A percentile compares a stretch with the other conserved stretches of the same genome.
Evolutionary conservation across 2,113 vertebrate species (phyloP).

Genomic region (Dipodomys ordii): DNA sequence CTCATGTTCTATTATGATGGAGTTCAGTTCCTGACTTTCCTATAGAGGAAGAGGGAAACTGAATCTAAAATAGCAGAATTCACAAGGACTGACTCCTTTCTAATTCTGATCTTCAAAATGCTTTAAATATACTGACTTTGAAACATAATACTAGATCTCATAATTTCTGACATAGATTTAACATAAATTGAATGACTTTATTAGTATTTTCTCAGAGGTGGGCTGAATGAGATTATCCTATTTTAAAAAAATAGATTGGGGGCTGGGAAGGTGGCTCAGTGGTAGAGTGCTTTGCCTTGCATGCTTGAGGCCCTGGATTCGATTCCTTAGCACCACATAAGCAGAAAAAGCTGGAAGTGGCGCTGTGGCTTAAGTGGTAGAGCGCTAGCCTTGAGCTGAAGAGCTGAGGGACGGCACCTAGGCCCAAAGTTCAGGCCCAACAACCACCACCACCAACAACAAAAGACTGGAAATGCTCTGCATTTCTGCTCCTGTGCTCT

Average conservation of each 20-base stretch:
- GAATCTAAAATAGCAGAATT: slow-evolving; percentile 27
- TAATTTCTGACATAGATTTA: slow-evolving; percentile 77
- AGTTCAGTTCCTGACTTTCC: background rate
- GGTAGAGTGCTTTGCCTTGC: too few relatives aligned
- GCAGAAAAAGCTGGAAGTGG: too few relatives aligned
- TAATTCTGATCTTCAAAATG: slow-evolving; percentile 39
- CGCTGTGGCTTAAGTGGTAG: too few relatives aligned
- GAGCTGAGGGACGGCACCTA: too few relatives aligned
- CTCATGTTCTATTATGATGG: background rate
- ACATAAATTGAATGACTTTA: slow-evolving; percentile 76
- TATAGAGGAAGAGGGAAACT: background rate
- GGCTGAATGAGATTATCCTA: slow-evolving; percentile 24
- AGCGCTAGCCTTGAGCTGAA: too few relatives aligned
- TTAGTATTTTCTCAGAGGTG: slow-evolving; percentile 63
- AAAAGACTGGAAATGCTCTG: slow-evolving; percentile 43
- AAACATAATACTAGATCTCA: slow-evolving; percentile 10
- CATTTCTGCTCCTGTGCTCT: background rate
- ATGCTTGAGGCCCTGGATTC: too few relatives aligned
- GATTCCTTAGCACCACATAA: too few relatives aligned
- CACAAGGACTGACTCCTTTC: slow-evolving; percentile 13
- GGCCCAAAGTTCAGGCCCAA: too few relatives aligned
- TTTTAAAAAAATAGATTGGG: slow-evolving; percentile 14
- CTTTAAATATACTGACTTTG: slow-evolving; percentile 15
- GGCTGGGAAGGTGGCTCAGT: too few relatives aligned
- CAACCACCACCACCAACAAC: too few relatives aligned